Conservation (phyloP, 2,888 invertebrate genomes). For the Drosophila kambysellisi region DNA sequence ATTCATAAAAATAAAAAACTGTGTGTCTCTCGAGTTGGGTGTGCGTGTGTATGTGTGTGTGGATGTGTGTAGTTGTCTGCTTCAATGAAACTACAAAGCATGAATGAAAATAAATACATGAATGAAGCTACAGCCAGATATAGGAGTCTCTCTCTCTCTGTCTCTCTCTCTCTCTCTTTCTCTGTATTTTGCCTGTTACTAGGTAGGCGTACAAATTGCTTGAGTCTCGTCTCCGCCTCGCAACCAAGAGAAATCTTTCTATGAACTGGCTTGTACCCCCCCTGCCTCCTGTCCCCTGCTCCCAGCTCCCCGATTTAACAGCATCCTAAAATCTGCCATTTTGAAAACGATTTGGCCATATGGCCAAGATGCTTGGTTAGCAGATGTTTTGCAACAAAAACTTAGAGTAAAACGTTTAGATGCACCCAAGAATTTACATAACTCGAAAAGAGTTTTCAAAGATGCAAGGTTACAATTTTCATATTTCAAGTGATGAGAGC, state of each 20-base stretch:
- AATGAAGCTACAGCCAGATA: slow-evolving; percentile 49
- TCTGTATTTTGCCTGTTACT: slow-evolving; percentile 14
- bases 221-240: slow-evolving; percentile 50
- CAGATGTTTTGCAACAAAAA: slow-evolving; percentile 20
- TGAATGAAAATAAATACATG: slow-evolving; percentile 58
- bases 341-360: slow-evolving; percentile 27
- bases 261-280: slow-evolving; percentile 6
- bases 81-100: slow-evolving; percentile 70
- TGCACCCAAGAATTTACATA: not conserved
- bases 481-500: not conserved
- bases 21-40: slow-evolving; percentile 32
- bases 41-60: slow-evolving; percentile 14
- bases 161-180: not conserved
- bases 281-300: not conserved
- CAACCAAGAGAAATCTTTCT: slow-evolving; percentile 53
- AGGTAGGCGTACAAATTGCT: slow-evolving; percentile 75
- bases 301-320: not conserved
- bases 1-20: slow-evolving; percentile 76
- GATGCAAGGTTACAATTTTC: not conserved
- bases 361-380: slow-evolving; percentile 26
- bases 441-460: not conserved
- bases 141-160: slow-evolving; percentile 23
- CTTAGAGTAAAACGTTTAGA: not conserved
- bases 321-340: slow-evolving; percentile 27
- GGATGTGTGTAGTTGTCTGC: slow-evolving; percentile 23